Percentiles rank a stretch among this genome's conserved stretches.
phyloP scores from a whole-genome alignment of 2,888 invertebrate species.

The Holacanthella duospinosa region DNA sequence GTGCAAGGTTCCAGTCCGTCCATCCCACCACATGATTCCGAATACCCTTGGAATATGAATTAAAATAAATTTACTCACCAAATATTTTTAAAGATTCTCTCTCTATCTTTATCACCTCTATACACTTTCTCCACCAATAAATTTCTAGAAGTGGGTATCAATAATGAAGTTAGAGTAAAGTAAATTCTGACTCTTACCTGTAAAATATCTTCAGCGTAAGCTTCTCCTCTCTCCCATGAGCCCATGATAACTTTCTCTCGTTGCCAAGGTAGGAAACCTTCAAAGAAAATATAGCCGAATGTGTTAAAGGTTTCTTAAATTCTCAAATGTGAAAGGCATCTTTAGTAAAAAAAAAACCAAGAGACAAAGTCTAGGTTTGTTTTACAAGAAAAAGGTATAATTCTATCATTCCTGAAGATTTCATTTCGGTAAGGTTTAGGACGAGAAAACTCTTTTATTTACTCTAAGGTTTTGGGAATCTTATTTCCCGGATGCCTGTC shows the following conservation, averaged over 20 bases:
- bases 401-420: too few relatives aligned
- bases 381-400: neutral
- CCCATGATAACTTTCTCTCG: slow-evolving; percentile 14
- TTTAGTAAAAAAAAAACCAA: neutral
- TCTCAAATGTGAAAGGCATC: neutral
- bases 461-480: neutral
- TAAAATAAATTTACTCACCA: too few relatives aligned
- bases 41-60: slow-evolving; percentile 2
- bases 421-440: too few relatives aligned
- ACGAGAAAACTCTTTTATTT: too few relatives aligned
- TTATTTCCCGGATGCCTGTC: neutral
- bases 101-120: neutral
- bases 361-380: too few relatives aligned
- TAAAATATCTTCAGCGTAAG: slow-evolving; percentile 56
- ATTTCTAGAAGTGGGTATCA: neutral
- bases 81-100: too few relatives aligned
- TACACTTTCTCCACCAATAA: neutral
- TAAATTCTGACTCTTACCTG: slow-evolving; percentile 43
- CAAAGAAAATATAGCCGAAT: neutral
- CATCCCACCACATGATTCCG: slow-evolving; percentile 49
- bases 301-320: neutral
- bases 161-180: neutral
- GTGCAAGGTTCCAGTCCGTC: slow-evolving; percentile 81
- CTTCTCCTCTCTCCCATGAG: slow-evolving; percentile 44
- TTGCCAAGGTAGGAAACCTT: slow-evolving; percentile 15